Evolutionary conservation across 2,888 invertebrate genomes (phyloP).

Genomic region (Cosmia pyralina): DNA sequence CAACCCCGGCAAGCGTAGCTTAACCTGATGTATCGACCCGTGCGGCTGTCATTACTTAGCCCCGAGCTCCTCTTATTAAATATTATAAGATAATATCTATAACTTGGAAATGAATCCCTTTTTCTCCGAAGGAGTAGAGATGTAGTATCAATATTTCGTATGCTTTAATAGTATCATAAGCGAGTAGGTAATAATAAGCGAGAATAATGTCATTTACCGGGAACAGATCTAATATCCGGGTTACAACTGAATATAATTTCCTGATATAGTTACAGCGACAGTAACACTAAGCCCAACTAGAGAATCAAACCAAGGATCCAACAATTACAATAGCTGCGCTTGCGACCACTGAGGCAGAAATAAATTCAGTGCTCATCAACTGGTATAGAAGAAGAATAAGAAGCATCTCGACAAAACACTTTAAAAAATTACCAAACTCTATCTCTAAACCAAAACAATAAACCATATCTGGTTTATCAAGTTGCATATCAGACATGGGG

Average conservation of each 20-base stretch:
- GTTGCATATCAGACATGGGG: too few relatives aligned
- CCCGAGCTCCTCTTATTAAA: too few relatives aligned
- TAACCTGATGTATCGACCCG: too few relatives aligned
- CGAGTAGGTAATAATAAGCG: too few relatives aligned
- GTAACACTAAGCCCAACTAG: neutral
- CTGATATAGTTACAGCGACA: neutral
- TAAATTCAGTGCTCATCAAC: neutral
- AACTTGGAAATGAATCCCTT: neutral
- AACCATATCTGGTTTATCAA: too few relatives aligned
- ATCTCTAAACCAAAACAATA: neutral
- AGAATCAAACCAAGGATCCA: neutral
- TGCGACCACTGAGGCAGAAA: neutral
- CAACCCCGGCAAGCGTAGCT: too few relatives aligned
- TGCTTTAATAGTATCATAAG: neutral
- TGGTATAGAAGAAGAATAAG: neutral
- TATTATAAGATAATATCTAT: neutral
- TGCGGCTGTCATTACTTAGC: too few relatives aligned
- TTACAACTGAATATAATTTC: conserved; percentile 15
- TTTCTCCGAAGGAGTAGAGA: neutral
- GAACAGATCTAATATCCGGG: conserved; percentile 21
- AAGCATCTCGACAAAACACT: neutral
- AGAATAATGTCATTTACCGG: conserved; percentile 18
- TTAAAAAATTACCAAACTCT: neutral
- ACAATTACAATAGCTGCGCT: neutral
- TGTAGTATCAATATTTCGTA: neutral